Conservation (phyloP, 2,113 vertebrate species). For the Talpa occidentalis region DNA sequence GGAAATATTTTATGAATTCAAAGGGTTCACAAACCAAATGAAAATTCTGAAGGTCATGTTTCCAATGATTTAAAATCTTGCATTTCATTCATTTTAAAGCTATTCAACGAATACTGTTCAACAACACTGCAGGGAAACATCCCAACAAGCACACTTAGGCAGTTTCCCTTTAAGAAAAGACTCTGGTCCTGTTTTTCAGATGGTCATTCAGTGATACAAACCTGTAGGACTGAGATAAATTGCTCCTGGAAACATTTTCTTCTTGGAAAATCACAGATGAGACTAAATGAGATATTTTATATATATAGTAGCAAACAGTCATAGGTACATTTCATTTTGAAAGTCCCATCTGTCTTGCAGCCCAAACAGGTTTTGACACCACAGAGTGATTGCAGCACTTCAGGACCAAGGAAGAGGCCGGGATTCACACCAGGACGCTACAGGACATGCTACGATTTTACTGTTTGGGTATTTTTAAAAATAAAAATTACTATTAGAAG, state of each 20-base stretch:
- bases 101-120: background rate
- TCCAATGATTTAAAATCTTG: constrained; percentile 1
- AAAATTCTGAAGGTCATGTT: constrained; percentile 1
- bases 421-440: constrained; percentile 72
- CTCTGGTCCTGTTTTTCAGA: constrained; percentile 77
- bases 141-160: background rate
- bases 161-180: constrained; percentile 81
- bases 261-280: constrained; percentile 91
- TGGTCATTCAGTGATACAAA: constrained; percentile 85
- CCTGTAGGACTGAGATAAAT: constrained; percentile 88
- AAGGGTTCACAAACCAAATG: background rate
- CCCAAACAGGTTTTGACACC: constrained; percentile 87
- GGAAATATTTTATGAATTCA: constrained; percentile 28
- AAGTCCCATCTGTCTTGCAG: constrained; percentile 90
- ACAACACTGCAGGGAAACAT: background rate
- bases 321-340: constrained; percentile 91
- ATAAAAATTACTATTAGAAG: constrained; percentile 38
- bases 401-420: constrained; percentile 74
- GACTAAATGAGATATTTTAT: constrained; percentile 91
- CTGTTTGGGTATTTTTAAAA: constrained; percentile 37
- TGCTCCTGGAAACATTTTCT: constrained; percentile 86
- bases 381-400: constrained; percentile 84
- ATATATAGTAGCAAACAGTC: constrained; percentile 91
- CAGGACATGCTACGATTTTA: constrained; percentile 70
- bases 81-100: constrained; percentile 48